A percentile compares a stretch with the other conserved stretches of the same genome.
Evolutionary conservation across 2,113 vertebrate species (phyloP).

Genomic region (Calcarius ornatus): DNA sequence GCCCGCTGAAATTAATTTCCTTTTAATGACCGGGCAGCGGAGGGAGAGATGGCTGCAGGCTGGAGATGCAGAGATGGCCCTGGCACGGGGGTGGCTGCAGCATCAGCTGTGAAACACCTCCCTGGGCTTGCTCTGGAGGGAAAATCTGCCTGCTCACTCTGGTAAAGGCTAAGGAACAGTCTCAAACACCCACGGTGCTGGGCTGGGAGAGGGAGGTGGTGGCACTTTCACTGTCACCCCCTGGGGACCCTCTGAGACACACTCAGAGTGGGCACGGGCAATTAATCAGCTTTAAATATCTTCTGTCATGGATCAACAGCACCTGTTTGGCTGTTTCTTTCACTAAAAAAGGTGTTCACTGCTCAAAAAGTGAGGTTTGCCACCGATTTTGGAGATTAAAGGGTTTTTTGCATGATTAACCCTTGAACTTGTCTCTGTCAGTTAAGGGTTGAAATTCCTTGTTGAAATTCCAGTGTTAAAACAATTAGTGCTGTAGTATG

Average conservation of each 20-base stretch:
- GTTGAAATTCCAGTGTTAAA: background rate
- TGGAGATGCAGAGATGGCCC: background rate
- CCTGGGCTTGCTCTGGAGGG: background rate
- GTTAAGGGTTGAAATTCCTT: no score
- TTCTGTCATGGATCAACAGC: background rate
- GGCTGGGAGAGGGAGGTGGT: fast-evolving
- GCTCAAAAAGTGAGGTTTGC: background rate
- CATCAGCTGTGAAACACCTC: background rate
- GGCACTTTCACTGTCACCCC: background rate
- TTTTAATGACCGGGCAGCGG: background rate
- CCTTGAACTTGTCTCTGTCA: background rate
- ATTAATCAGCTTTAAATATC: background rate
- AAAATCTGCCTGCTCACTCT: background rate
- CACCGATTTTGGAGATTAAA: background rate
- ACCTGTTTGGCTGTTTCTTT: background rate
- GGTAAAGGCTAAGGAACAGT: background rate
- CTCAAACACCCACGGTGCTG: background rate
- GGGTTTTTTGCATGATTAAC: background rate
- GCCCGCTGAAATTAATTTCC: conserved; percentile 29
- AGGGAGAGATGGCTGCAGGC: background rate
- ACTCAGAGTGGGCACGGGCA: fast-evolving
- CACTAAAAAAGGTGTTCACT: background rate
- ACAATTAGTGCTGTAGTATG: conserved; percentile 26
- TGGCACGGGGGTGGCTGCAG: background rate
- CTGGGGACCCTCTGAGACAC: background rate